These are phyloP conservation scores for Hydractinia symbiolongicarpus DNA, from an alignment of 30 jellyfish, hydroid and myxozoan genomes.

Conservation along the genomic window DNA sequence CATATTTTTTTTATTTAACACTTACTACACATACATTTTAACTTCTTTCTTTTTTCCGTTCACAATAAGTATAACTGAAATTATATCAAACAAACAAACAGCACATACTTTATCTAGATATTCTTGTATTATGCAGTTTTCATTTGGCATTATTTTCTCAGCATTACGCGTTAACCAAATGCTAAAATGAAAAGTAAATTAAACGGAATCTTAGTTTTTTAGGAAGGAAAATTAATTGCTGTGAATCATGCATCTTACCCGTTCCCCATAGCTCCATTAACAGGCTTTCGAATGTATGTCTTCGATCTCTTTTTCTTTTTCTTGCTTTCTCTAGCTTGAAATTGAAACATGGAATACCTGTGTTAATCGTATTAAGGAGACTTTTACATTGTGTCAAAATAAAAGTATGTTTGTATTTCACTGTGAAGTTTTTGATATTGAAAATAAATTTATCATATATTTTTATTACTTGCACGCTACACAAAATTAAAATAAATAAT, in stretches of 20 bases:
- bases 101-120: conserved; percentile 59
- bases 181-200: conserved; percentile 14
- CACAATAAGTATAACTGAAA: background rate
- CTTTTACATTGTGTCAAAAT: background rate
- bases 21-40: no score
- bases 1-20: no score
- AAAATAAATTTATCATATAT: no score
- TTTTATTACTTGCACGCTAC: no score
- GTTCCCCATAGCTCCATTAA: conserved; percentile 84
- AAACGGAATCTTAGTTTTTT: background rate
- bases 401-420: background rate
- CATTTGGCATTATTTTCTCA: conserved; percentile 51
- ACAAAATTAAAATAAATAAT: no score
- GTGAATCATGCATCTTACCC: conserved; percentile 28
- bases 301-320: conserved; percentile 42
- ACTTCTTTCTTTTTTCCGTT: no score
- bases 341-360: conserved; percentile 59
- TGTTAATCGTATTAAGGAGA: background rate
- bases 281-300: conserved; percentile 71
- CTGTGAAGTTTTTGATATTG: no score
- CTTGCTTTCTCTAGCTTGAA: conserved; percentile 44
- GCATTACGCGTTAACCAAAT: conserved; percentile 59
- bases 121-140: conserved; percentile 59
- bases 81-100: background rate
- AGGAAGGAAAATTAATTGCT: no score